phyloP scores from a whole-genome alignment of 2,113 vertebrate species.

The Psophia crepitans region DNA sequence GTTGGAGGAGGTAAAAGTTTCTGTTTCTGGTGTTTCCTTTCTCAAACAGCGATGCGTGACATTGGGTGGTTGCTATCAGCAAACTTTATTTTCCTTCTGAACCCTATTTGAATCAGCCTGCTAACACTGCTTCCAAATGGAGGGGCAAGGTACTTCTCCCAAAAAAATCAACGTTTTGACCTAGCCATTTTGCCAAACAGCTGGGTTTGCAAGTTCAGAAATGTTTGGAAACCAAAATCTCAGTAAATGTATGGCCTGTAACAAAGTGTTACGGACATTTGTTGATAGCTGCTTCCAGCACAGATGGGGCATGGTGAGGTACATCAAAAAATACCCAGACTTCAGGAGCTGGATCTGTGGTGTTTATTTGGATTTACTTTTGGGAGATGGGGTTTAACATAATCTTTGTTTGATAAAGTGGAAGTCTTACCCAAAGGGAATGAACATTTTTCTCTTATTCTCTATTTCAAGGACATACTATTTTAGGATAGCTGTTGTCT shows the following conservation, averaged over 20 bases:
- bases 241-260: neutral
- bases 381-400: neutral
- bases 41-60: neutral
- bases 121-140: neutral
- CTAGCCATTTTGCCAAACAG: neutral
- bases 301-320: neutral
- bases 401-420: neutral
- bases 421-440: neutral
- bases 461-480: neutral
- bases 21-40: neutral
- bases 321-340: neutral
- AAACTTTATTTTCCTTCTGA: neutral
- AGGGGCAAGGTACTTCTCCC: neutral
- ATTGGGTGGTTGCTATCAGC: neutral
- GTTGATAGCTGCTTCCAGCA: neutral
- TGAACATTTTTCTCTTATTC: neutral
- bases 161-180: neutral
- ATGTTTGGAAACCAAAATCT: neutral
- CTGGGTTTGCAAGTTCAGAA: neutral
- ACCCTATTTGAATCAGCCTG: neutral
- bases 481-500: neutral
- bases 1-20: accelerated
- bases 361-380: neutral
- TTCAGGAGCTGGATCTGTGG: neutral
- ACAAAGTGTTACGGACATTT: neutral